phyloP scores from a whole-genome alignment of 2,797 vertebrate genomes.

The Sebastes melanostomus region DNA sequence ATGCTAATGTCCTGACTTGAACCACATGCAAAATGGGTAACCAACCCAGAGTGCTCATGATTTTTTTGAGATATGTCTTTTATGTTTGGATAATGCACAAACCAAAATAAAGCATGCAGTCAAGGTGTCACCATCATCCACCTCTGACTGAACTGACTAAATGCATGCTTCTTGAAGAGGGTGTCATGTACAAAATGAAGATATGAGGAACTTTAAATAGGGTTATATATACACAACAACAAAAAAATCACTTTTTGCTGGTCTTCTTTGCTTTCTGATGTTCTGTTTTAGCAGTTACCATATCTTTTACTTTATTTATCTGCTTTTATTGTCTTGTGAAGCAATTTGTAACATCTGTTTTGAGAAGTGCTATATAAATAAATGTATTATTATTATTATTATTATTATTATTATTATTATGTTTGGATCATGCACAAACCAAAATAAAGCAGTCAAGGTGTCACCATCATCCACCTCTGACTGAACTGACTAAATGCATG shows the following conservation, averaged over 20 bases:
- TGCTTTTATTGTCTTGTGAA: too few species aligned
- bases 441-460: conserved; percentile 18
- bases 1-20: too few species aligned
- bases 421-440: background rate
- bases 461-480: background rate
- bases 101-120: conserved; percentile 20
- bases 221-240: too few species aligned
- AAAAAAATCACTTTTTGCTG: conserved; percentile 50
- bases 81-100: background rate
- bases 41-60: background rate
- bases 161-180: background rate
- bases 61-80: background rate
- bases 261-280: conserved; percentile 81
- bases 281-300: too few species aligned
- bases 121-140: background rate
- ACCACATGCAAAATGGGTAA: background rate
- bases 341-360: too few species aligned
- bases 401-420: too few species aligned
- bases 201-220: background rate
- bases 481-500: background rate
- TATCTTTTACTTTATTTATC: too few species aligned
- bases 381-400: too few species aligned
- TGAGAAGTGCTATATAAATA: too few species aligned
- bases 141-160: background rate
- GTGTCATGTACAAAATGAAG: background rate